These are phyloP conservation scores for Xestia sexstrigata DNA, from an alignment of 2,888 invertebrate species.

Conservation along the genomic window DNA sequence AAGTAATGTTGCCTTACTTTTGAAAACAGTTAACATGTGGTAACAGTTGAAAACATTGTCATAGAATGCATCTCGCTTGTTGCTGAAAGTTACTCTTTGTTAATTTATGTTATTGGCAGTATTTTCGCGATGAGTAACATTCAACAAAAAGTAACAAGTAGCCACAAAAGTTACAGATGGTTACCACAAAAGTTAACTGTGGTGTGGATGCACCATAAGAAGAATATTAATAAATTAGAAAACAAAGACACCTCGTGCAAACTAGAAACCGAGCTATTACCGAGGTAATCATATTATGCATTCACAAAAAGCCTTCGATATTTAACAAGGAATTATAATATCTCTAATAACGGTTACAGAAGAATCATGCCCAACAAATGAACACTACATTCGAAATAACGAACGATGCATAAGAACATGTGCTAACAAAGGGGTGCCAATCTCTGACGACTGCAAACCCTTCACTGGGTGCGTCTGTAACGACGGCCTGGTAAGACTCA, in stretches of 20 bases:
- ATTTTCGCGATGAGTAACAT: too few relatives aligned
- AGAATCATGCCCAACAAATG: conserved; percentile 14
- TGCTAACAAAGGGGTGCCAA: conserved; percentile 29
- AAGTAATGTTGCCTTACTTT: too few relatives aligned
- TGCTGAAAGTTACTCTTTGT: too few relatives aligned
- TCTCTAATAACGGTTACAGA: conserved; percentile 15
- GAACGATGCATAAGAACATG: conserved; percentile 54
- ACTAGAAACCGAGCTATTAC: neutral
- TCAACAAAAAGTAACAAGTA: too few relatives aligned
- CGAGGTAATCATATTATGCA: neutral
- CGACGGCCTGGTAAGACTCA: conserved; percentile 31
- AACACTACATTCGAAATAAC: conserved; percentile 47
- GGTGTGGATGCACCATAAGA: too few relatives aligned
- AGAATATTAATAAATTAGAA: too few relatives aligned
- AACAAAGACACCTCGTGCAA: neutral
- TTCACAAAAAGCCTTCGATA: neutral
- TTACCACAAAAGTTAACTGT: too few relatives aligned
- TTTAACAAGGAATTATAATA: neutral
- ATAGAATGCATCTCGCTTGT: too few relatives aligned
- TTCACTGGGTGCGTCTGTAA: conserved; percentile 59
- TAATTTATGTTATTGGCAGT: too few relatives aligned
- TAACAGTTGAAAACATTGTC: too few relatives aligned
- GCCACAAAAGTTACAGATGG: too few relatives aligned
- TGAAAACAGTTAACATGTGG: too few relatives aligned
- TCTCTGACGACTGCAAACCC: conserved; percentile 24